Evolutionary conservation across 2,113 vertebrate species (phyloP).

Genomic region (Phaetusa simplex): DNA sequence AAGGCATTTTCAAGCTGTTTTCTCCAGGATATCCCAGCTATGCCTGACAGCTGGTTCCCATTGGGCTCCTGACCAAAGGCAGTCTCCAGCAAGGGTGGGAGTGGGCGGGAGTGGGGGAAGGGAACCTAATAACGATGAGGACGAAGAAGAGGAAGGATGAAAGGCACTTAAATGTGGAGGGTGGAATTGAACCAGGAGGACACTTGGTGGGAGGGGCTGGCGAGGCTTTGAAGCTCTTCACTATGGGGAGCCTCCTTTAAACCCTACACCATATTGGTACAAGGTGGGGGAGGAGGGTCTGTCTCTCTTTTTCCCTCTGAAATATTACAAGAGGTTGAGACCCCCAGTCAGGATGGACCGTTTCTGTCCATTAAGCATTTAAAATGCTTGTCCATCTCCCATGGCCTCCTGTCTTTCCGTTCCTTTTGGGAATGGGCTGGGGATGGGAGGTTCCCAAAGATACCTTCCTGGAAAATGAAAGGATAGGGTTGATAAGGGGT

Average conservation of each 20-base stretch:
- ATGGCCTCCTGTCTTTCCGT: neutral
- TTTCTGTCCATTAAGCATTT: constrained; percentile 11
- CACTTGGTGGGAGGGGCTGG: constrained; percentile 45
- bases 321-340: neutral
- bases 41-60: constrained; percentile 71
- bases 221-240: constrained; percentile 59
- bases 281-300: constrained; percentile 40
- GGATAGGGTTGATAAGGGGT: neutral
- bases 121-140: constrained; percentile 55
- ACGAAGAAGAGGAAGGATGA: constrained; percentile 65
- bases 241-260: constrained; percentile 67
- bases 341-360: neutral
- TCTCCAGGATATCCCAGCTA: constrained; percentile 49
- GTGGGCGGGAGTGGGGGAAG: constrained; percentile 47
- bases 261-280: constrained; percentile 52
- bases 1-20: constrained; percentile 64
- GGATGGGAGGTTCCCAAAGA: neutral
- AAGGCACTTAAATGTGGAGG: constrained; percentile 58
- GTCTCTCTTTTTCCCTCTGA: constrained; percentile 1
- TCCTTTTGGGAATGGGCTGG: neutral
- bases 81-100: constrained; percentile 50
- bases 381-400: neutral
- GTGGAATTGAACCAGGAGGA: constrained; percentile 64
- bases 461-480: neutral
- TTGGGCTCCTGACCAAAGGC: constrained; percentile 69